Conservation (phyloP, 2,888 invertebrate genomes). For the Nomada goodeniana region DNA sequence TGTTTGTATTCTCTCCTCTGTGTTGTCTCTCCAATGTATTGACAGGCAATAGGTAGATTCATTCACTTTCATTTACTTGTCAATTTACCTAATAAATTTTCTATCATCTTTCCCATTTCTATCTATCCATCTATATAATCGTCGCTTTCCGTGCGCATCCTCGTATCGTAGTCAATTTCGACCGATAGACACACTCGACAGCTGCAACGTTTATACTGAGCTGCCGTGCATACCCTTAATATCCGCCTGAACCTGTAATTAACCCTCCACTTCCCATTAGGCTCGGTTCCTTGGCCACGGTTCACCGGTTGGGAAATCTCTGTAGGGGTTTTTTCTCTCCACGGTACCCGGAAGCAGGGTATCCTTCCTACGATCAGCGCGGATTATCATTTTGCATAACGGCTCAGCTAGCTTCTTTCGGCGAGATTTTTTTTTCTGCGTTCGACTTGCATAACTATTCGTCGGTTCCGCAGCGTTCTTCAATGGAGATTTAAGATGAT, state of each 20-base stretch:
- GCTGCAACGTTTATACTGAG: slow-evolving; percentile 71
- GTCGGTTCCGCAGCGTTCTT: slow-evolving; percentile 35
- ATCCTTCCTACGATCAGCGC: slow-evolving; percentile 67
- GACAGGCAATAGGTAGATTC: not conserved
- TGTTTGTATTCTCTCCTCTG: not conserved
- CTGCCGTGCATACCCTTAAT: slow-evolving; percentile 76
- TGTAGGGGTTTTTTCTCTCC: slow-evolving; percentile 21
- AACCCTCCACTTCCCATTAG: slow-evolving; percentile 73
- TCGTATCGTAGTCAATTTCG: slow-evolving; percentile 68
- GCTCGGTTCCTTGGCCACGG: slow-evolving; percentile 67
- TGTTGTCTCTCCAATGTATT: no score
- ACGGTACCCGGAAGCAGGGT: slow-evolving; percentile 48
- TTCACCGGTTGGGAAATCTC: slow-evolving; percentile 50
- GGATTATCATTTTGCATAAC: slow-evolving; percentile 57
- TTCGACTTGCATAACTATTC: slow-evolving; percentile 23
- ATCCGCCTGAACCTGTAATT: slow-evolving; percentile 73
- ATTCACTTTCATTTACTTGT: no score
- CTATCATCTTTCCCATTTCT: not conserved
- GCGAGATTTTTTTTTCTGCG: not conserved
- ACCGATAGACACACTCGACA: slow-evolving; percentile 72
- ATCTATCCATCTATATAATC: not conserved
- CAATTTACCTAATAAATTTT: no score
- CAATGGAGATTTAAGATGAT: not conserved
- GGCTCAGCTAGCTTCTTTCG: slow-evolving; percentile 10
- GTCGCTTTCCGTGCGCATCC: slow-evolving; percentile 3